phyloP scores from a whole-genome alignment of 2,797 vertebrate genomes.

The Falco peregrinus region DNA sequence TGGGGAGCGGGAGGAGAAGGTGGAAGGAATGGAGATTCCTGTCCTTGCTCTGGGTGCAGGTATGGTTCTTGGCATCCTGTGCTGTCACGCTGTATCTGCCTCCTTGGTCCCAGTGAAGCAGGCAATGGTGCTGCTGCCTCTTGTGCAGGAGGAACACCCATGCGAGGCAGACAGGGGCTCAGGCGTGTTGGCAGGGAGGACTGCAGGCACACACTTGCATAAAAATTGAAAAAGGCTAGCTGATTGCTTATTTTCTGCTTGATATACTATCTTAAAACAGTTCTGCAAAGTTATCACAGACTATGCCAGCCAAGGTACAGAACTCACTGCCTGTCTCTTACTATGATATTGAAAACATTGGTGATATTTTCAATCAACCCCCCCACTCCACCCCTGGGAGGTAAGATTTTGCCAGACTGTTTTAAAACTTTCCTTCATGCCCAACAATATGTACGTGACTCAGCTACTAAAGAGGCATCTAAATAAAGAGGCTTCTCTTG shows the following conservation, averaged over 20 bases:
- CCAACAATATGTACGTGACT: conserved; percentile 58
- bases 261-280: neutral
- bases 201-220: neutral
- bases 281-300: neutral
- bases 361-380: neutral
- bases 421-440: conserved; percentile 54
- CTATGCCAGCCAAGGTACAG: neutral
- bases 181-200: neutral
- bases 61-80: accelerated
- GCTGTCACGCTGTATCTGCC: accelerated
- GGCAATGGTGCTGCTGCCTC: neutral
- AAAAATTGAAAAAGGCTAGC: neutral
- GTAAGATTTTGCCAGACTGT: conserved; percentile 22
- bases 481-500: conserved; percentile 66
- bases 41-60: neutral
- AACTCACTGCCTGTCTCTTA: neutral
- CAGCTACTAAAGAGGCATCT: conserved; percentile 66
- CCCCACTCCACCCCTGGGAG: neutral
- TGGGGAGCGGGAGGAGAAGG: neutral
- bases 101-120: accelerated
- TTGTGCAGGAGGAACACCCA: accelerated
- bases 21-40: neutral
- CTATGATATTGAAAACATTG: neutral
- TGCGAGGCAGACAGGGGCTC: neutral
- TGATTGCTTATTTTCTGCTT: neutral